Percentiles rank a stretch among this genome's conserved stretches.
phyloP scores from a whole-genome alignment of 2,113 vertebrate species.

The Atrichornis clamosus region DNA sequence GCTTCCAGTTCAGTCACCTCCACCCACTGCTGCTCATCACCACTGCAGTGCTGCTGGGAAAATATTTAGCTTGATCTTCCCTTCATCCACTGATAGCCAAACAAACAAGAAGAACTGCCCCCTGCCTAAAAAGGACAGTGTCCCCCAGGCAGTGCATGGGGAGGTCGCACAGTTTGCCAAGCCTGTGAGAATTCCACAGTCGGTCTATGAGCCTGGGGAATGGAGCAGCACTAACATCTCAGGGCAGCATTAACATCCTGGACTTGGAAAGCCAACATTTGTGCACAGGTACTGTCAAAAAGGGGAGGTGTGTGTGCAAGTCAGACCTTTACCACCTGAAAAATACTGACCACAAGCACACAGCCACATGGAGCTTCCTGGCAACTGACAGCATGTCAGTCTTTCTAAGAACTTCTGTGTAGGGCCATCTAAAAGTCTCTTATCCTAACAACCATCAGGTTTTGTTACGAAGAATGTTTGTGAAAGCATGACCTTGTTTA shows the following conservation, averaged over 20 bases:
- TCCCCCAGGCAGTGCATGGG: not conserved
- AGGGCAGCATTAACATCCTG: not conserved
- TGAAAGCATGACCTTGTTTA: not conserved
- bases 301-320: rapidly evolving
- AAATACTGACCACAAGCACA: not conserved
- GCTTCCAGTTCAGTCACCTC: not conserved
- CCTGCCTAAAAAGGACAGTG: not conserved
- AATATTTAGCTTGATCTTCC: not conserved
- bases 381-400: rapidly evolving
- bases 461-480: not conserved
- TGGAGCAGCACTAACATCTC: not conserved
- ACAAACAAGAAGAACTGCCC: not conserved
- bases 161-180: not conserved
- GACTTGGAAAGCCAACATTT: not conserved
- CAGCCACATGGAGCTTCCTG: rapidly evolving
- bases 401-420: not conserved
- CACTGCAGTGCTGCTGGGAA: not conserved
- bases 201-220: not conserved
- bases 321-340: not conserved
- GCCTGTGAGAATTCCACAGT: not conserved
- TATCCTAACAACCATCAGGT: not conserved
- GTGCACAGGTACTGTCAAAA: not conserved
- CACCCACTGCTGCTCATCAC: not conserved
- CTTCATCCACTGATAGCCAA: not conserved
- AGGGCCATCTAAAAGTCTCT: not conserved